These are phyloP conservation scores for Protophormia terraenovae DNA, from an alignment of 2,888 invertebrate species.

Conservation along the genomic window DNA sequence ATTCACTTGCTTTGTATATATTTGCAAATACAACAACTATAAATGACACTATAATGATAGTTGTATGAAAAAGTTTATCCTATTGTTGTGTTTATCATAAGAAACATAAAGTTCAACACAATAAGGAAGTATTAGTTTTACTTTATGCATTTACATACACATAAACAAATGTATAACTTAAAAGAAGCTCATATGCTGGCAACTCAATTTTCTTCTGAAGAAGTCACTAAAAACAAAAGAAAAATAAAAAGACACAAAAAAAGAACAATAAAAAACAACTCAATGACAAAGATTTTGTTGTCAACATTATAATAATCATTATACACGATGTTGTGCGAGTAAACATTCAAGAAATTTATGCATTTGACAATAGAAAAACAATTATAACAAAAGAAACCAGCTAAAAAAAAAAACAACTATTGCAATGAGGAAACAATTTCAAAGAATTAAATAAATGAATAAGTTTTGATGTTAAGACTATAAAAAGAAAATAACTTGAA, in stretches of 20 bases:
- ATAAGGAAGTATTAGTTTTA: conserved; percentile 35
- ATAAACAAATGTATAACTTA: not conserved
- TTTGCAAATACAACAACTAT: conserved; percentile 12
- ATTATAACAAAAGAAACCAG: not conserved
- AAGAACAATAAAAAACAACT: not conserved
- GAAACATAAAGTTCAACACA: conserved; percentile 6
- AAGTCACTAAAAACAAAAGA: not conserved
- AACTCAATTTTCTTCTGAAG: conserved; percentile 22
- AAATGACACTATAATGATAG: too few relatives aligned
- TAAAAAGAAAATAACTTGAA: not conserved
- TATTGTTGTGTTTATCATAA: conserved; percentile 4
- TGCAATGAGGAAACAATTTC: conserved; percentile 6
- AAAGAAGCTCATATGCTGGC: not conserved
- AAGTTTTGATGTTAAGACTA: not conserved
- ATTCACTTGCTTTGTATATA: not conserved
- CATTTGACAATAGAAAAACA: not conserved
- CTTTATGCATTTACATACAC: not conserved
- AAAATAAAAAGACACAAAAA: not conserved
- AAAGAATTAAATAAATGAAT: not conserved
- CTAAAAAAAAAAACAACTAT: not conserved
- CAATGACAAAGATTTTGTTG: not conserved
- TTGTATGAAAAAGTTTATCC: not conserved
- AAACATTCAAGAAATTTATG: not conserved
- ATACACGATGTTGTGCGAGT: not conserved
- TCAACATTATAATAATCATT: conserved; percentile 14